A percentile compares a stretch with the other conserved stretches of the same genome.
phyloP scores from a whole-genome alignment of 2,888 invertebrate species.

The Cephus sareptanus region DNA sequence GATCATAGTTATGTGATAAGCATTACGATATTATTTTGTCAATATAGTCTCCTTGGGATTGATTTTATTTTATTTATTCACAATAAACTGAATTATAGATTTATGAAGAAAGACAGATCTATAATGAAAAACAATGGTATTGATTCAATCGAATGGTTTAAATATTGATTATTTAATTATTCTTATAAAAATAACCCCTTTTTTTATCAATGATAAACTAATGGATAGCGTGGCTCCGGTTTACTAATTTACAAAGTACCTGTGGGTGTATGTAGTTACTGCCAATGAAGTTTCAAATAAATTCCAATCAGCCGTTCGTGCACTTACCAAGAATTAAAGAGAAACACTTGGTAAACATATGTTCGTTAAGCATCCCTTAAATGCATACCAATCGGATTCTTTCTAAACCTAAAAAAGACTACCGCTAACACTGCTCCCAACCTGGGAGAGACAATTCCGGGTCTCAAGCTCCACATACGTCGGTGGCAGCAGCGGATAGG shows the following conservation, averaged over 20 bases:
- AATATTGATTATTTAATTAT: neutral
- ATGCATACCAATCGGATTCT: neutral
- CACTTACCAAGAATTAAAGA: neutral
- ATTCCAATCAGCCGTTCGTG: neutral
- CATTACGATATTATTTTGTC: neutral
- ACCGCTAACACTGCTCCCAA: neutral
- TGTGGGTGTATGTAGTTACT: neutral
- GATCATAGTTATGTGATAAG: neutral
- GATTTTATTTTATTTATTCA: neutral
- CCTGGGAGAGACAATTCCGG: neutral
- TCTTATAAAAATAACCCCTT: neutral
- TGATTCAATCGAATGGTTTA: neutral
- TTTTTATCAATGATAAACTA: neutral
- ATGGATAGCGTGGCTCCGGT: neutral
- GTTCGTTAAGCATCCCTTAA: neutral
- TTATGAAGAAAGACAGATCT: neutral
- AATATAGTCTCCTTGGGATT: neutral
- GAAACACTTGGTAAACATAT: neutral
- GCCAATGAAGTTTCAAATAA: neutral
- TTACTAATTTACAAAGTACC: neutral
- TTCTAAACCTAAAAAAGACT: neutral
- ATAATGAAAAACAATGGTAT: neutral
- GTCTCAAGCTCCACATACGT: neutral
- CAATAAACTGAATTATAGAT: neutral
- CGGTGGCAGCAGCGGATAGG: conserved; percentile 7